Base-by-base conservation (phyloP, 2,888 invertebrate genomes). In the Noctua pronuba region DNA sequence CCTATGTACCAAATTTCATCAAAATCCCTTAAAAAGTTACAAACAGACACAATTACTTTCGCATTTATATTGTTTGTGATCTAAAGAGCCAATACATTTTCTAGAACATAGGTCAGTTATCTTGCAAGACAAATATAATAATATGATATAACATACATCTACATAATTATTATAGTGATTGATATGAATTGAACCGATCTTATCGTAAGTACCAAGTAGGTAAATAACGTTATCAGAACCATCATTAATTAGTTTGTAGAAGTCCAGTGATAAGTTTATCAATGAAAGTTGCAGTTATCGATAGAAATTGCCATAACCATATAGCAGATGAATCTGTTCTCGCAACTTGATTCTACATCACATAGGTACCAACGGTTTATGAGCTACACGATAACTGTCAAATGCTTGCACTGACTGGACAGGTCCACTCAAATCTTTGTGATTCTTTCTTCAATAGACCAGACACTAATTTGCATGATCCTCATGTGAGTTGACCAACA, bases 201-300 rank as follows among this genome's bases (percentile, higher is more conserved):
- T 76, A 77, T 76, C 75, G 28, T 77, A 52, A 76, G 76, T 21
- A 77, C 41, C 35, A 16, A 74, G 41, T n/a, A n/a, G n/a, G n/a
- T 31, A 41, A 76, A 76, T 64, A 76, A 18, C 21, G 21, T 64
- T 52, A 76, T 76, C 31, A 64, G 10, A 21, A 64, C 11, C 31
- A 35, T 64, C 7, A 76, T 44, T 77, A 52, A 64, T 64, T 8
- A 44, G 31, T 18, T 21, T 7, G 21, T 76, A 49, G 52, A 64
- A 5, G 18, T 44, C 44, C 21, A n/a, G 7, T 52, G 52, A 44
- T 35, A 31, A n/a, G 38, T 13, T 28, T 75, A 64, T 76, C 52
- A 75, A 44, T 52, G n/a, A 52, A 31, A 52, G 21, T 6, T 64
- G 21, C 2, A 21, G 16, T 11, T 31, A 64, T 64, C 21, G 1